Conservation (phyloP, 2,888 invertebrate species). For the Nymphalis polychloros region DNA sequence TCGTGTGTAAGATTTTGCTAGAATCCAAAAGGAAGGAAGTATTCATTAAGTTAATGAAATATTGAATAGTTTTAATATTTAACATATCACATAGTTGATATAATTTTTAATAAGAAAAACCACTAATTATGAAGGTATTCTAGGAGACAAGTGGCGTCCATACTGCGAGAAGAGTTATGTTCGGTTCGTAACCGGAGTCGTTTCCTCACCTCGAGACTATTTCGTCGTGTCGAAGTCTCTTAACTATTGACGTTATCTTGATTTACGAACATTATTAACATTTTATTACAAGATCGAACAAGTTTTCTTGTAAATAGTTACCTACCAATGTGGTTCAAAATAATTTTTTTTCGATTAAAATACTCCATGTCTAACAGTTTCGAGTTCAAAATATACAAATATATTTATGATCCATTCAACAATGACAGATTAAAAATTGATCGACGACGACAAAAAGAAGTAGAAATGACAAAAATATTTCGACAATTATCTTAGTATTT, state of each 20-base stretch:
- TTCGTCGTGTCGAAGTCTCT: slow-evolving; percentile 67
- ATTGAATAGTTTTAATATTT: neutral
- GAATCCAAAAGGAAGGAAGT: neutral
- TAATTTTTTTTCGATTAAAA: slow-evolving; percentile 1
- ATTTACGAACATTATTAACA: slow-evolving; percentile 77
- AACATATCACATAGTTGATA: neutral
- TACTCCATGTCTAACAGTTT: neutral
- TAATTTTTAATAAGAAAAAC: slow-evolving; percentile 12
- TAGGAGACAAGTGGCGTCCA: slow-evolving; percentile 11
- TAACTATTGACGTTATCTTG: slow-evolving; percentile 78
- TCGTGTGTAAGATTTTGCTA: neutral
- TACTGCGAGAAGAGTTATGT: slow-evolving; percentile 32
- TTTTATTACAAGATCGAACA: slow-evolving; percentile 71
- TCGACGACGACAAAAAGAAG: too few species aligned
- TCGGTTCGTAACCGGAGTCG: slow-evolving; percentile 49
- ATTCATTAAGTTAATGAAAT: neutral
- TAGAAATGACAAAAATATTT: too few species aligned
- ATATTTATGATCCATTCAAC: too few species aligned
- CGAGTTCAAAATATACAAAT: too few species aligned
- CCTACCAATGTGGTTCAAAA: slow-evolving; percentile 40
- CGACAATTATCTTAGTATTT: too few species aligned
- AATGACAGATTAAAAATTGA: too few species aligned
- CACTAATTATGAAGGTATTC: slow-evolving; percentile 25
- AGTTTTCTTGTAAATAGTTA: slow-evolving; percentile 55
- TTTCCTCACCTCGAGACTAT: slow-evolving; percentile 68